phyloP scores from a whole-genome alignment of 2,113 vertebrate genomes.

The Scortum barcoo region DNA sequence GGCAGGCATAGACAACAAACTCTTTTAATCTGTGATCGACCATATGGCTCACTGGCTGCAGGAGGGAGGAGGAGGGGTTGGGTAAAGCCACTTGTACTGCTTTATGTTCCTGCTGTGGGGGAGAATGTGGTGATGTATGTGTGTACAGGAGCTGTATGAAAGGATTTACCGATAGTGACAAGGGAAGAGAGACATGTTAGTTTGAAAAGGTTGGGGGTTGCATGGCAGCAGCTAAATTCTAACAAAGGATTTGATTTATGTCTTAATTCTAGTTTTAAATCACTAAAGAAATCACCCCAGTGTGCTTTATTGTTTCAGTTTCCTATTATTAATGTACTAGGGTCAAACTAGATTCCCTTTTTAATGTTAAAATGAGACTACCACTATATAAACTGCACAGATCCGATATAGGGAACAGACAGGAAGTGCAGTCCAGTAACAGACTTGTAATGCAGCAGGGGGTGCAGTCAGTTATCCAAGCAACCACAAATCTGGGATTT shows the following conservation, averaged over 20 bases:
- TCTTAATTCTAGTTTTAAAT: not conserved
- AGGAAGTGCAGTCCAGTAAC: not conserved
- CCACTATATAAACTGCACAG: not conserved
- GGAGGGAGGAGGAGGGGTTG: conserved; percentile 12
- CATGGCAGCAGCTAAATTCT: not conserved
- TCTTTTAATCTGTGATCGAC: conserved; percentile 74
- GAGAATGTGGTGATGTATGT: conserved; percentile 7
- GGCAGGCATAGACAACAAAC: conserved; percentile 61
- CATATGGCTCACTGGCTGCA: conserved; percentile 71
- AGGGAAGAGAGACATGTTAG: not conserved
- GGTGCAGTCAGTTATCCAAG: conserved; percentile 4
- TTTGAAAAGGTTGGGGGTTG: not conserved
- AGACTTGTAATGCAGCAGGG: not conserved
- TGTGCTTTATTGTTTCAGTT: not conserved
- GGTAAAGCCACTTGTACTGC: conserved; percentile 37
- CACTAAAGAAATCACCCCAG: not conserved
- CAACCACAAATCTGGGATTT: conserved; percentile 49
- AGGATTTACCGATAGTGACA: not conserved
- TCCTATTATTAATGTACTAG: not conserved
- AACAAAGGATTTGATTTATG: not conserved
- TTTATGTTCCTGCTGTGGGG: conserved; percentile 21
- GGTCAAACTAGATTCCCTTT: not conserved
- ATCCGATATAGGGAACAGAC: not conserved
- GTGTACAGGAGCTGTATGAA: not conserved
- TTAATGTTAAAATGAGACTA: not conserved